Percentiles rank a stretch among this genome's conserved stretches.
These are phyloP conservation scores for Allygus modestus DNA, from an alignment of 2,888 invertebrate species.

Conservation along the genomic window DNA sequence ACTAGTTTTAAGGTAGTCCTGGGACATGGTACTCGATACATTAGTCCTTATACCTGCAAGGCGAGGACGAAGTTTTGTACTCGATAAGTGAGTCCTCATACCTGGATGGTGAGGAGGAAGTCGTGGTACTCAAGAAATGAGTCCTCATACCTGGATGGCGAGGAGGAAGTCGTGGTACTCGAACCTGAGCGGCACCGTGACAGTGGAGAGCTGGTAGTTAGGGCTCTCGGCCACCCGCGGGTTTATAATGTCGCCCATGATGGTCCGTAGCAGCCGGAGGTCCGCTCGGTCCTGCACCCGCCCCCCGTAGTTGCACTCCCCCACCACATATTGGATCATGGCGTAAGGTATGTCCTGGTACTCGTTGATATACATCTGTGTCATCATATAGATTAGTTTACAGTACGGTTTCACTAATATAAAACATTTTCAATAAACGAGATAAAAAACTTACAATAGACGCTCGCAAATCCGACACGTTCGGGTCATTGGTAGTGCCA, in stretches of 20 bases:
- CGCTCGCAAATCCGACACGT: too few relatives aligned
- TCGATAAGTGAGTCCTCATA: too few relatives aligned
- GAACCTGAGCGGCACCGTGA: slow-evolving; percentile 81
- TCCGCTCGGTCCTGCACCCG: slow-evolving; percentile 93
- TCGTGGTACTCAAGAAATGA: too few relatives aligned
- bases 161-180: slow-evolving; percentile 86
- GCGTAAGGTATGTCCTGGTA: slow-evolving; percentile 88
- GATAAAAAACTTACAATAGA: background rate
- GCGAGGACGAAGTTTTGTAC: too few relatives aligned
- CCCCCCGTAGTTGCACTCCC: slow-evolving; percentile 95
- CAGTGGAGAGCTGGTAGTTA: slow-evolving; percentile 80
- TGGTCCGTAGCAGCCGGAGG: slow-evolving; percentile 85
- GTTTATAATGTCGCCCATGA: slow-evolving; percentile 86
- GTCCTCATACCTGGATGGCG: slow-evolving; percentile 81
- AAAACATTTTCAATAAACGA: too few relatives aligned
- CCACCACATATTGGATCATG: slow-evolving; percentile 90
- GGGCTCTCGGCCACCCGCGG: slow-evolving; percentile 80
- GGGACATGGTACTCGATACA: too few relatives aligned
- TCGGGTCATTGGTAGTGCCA: too few relatives aligned
- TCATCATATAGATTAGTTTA: too few relatives aligned
- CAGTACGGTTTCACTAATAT: too few relatives aligned
- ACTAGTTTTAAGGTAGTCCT: too few relatives aligned
- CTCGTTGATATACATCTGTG: slow-evolving; percentile 86
- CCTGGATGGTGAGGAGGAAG: too few relatives aligned
- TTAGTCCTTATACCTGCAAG: too few relatives aligned